A percentile compares a stretch with the other conserved stretches of the same genome.
Conservation (phyloP, 2,797 vertebrate genomes). For the Gallirallus australis region DNA sequence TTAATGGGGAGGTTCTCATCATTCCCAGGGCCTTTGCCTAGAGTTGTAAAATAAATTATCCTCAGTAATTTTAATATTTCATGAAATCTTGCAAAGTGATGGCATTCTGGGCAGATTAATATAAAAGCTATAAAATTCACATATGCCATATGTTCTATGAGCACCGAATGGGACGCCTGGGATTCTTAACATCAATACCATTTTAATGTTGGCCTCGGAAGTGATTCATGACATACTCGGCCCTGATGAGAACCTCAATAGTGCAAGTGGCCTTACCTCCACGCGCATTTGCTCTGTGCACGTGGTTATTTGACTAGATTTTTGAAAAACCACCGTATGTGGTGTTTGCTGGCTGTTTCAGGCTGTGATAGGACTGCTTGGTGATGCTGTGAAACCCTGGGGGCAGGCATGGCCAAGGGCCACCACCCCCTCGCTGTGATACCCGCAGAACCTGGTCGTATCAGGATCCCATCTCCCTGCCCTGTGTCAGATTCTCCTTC, state of each 20-base stretch:
- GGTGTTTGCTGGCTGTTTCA: neutral
- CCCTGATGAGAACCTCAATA: neutral
- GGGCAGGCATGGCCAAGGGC: neutral
- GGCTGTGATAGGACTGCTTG: rapidly evolving
- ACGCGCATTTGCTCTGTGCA: neutral
- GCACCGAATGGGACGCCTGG: neutral
- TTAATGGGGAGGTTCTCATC: slow-evolving; percentile 28
- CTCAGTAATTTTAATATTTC: slow-evolving; percentile 62
- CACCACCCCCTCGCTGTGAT: neutral
- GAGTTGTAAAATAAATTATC: slow-evolving; percentile 55
- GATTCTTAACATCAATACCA: slow-evolving; percentile 36
- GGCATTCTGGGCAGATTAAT: slow-evolving; percentile 42
- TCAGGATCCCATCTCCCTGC: neutral
- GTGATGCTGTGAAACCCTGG: neutral
- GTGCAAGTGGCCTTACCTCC: neutral
- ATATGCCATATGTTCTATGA: slow-evolving; percentile 31
- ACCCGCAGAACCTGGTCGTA: neutral
- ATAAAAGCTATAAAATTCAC: slow-evolving; percentile 48
- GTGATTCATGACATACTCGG: neutral
- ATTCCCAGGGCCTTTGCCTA: slow-evolving; percentile 33
- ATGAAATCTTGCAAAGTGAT: slow-evolving; percentile 43
- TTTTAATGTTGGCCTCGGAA: slow-evolving; percentile 20
- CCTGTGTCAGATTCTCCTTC: neutral
- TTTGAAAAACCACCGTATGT: rapidly evolving
- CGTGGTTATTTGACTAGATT: neutral